Conservation (phyloP, 2,888 invertebrate species). For the Lacanobia oleracea region DNA sequence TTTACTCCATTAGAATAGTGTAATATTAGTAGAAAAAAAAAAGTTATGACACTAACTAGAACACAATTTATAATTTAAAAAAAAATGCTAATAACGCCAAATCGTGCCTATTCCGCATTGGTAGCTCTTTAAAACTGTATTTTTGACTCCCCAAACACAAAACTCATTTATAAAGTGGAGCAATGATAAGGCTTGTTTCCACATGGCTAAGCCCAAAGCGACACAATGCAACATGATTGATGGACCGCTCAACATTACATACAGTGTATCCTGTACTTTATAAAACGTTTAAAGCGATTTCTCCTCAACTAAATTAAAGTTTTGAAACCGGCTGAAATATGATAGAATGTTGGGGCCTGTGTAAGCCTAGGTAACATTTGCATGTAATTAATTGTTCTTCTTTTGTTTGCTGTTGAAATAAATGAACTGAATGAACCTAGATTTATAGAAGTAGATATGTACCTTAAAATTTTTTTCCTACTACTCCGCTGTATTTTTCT, state of each 20-base stretch:
- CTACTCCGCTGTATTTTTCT: too few species aligned
- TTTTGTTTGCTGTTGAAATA: not conserved
- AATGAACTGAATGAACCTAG: too few species aligned
- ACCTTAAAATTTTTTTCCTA: too few species aligned
- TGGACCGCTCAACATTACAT: constrained; percentile 45
- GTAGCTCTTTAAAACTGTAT: constrained; percentile 4
- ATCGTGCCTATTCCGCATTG: not conserved
- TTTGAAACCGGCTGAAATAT: not conserved
- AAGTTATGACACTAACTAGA: too few species aligned
- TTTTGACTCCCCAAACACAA: constrained; percentile 39
- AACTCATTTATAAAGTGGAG: constrained; percentile 51
- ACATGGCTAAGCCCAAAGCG: constrained; percentile 54
- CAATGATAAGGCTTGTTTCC: constrained; percentile 54
- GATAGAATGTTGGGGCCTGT: not conserved
- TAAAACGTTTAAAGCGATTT: constrained; percentile 32
- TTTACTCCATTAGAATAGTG: too few species aligned
- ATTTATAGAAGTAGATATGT: too few species aligned
- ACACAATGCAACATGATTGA: constrained; percentile 59
- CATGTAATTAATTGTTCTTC: not conserved
- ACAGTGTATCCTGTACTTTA: constrained; percentile 46
- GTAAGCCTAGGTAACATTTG: not conserved
- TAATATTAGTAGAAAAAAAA: too few species aligned
- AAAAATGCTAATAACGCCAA: too few species aligned
- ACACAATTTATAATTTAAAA: too few species aligned
- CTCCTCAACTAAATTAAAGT: constrained; percentile 40